Conservation (phyloP, 2,113 vertebrate species). For the Cervus canadensis region DNA sequence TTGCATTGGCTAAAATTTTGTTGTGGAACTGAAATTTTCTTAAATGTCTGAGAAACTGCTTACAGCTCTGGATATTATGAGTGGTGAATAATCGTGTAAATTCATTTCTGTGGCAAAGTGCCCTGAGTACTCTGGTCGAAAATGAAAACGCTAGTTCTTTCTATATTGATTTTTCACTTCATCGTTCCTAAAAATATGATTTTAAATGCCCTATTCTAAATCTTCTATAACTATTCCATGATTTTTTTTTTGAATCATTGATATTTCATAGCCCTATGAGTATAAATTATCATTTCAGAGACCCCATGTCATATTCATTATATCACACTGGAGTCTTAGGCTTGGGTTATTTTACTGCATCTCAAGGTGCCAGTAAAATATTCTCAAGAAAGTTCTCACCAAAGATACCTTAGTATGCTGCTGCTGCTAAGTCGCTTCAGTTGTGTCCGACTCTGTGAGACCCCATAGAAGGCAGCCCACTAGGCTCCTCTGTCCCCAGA, state of each 20-base stretch:
- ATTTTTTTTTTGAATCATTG: slow-evolving; percentile 46
- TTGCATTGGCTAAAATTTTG: not conserved
- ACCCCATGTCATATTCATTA: not conserved
- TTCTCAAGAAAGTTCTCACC: not conserved
- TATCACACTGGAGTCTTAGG: not conserved
- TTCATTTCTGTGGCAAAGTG: slow-evolving; percentile 28
- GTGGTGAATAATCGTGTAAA: not conserved
- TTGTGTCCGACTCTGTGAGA: fast-evolving
- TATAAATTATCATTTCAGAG: slow-evolving; percentile 42
- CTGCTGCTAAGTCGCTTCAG: not conserved
- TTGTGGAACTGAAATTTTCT: not conserved
- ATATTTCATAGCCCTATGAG: slow-evolving; percentile 2
- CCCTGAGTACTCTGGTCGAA: slow-evolving; percentile 8
- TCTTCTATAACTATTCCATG: slow-evolving; percentile 27
- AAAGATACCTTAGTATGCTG: not conserved
- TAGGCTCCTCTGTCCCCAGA: not conserved
- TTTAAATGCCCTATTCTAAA: slow-evolving; percentile 37
- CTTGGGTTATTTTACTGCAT: not conserved
- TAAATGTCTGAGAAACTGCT: not conserved
- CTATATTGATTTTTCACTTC: slow-evolving; percentile 45
- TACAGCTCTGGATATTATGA: not conserved
- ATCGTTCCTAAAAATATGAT: slow-evolving; percentile 41
- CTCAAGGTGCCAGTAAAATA: slow-evolving; percentile 27
- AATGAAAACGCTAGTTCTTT: slow-evolving; percentile 28
- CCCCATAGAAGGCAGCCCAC: not conserved